These are phyloP conservation scores for Nomada ruficornis DNA, from an alignment of 2,888 invertebrate genomes.

Conservation along the genomic window DNA sequence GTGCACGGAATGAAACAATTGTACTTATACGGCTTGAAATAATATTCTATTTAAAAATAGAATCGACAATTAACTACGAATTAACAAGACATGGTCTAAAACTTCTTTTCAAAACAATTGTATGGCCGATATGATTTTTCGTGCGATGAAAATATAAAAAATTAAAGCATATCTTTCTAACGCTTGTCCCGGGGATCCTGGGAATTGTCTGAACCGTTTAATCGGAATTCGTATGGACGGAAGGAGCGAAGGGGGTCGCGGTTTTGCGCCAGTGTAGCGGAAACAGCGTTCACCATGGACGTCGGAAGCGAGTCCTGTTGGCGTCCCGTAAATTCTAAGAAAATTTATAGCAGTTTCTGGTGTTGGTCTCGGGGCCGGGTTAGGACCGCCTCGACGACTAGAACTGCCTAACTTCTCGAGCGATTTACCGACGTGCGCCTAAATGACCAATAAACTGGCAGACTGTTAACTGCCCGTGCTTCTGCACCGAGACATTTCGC, in stretches of 20 bases:
- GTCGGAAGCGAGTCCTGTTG: constrained; percentile 49
- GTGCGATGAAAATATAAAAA: too few relatives aligned
- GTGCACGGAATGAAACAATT: neutral
- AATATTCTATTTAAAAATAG: too few relatives aligned
- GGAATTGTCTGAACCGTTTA: neutral
- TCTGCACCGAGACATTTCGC: neutral
- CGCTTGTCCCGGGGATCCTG: too few relatives aligned
- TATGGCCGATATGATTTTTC: too few relatives aligned
- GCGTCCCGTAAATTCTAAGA: constrained; percentile 70
- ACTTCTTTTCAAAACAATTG: too few relatives aligned
- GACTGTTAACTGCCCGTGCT: constrained; percentile 11
- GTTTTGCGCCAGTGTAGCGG: constrained; percentile 13
- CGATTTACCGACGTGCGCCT: constrained; percentile 63
- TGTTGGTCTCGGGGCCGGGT: constrained; percentile 54
- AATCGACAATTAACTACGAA: too few relatives aligned
- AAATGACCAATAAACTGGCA: constrained; percentile 62
- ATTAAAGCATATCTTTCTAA: too few relatives aligned
- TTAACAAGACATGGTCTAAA: too few relatives aligned
- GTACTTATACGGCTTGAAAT: neutral
- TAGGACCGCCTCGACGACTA: constrained; percentile 54
- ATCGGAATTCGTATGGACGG: neutral
- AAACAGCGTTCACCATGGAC: constrained; percentile 38
- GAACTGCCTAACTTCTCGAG: constrained; percentile 62
- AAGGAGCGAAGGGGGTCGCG: constrained; percentile 14
- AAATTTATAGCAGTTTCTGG: constrained; percentile 70